Conservation (phyloP, 2,888 invertebrate species). For the Hirtodrosophila cameraria region DNA sequence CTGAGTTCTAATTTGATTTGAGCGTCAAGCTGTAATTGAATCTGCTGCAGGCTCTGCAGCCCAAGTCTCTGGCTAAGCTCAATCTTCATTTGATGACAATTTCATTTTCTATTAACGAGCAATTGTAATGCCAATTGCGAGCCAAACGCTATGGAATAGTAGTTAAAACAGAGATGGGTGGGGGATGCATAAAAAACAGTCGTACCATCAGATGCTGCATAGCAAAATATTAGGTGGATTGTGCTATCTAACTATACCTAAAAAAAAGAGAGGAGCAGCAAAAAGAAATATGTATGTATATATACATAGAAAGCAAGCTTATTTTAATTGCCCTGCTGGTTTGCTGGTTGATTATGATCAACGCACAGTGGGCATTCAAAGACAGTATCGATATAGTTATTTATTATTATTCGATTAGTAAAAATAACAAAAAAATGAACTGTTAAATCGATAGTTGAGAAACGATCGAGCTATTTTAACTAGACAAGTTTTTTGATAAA, state of each 20-base stretch:
- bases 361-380: constrained; percentile 22
- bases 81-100: constrained; percentile 76
- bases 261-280: constrained; percentile 16
- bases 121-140: constrained; percentile 65
- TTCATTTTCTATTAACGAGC: constrained; percentile 72
- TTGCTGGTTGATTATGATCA: constrained; percentile 22
- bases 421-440: too few species aligned
- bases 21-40: constrained; percentile 73
- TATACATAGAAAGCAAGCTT: constrained; percentile 59
- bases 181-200: constrained; percentile 62
- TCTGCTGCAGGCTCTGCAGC: constrained; percentile 54
- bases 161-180: too few species aligned
- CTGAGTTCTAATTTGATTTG: constrained; percentile 68
- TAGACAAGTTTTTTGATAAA: too few species aligned
- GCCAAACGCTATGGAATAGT: not conserved
- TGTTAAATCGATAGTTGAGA: too few species aligned
- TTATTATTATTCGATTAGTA: too few species aligned
- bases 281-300: constrained; percentile 27
- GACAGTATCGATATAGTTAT: not conserved
- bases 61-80: constrained; percentile 51
- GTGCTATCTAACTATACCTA: constrained; percentile 25
- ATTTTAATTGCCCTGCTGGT: constrained; percentile 70
- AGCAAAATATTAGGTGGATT: constrained; percentile 10
- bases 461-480: too few species aligned
- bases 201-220: constrained; percentile 6